Conservation (phyloP, 2,797 vertebrate species). For the Pithecia hirsuta region DNA sequence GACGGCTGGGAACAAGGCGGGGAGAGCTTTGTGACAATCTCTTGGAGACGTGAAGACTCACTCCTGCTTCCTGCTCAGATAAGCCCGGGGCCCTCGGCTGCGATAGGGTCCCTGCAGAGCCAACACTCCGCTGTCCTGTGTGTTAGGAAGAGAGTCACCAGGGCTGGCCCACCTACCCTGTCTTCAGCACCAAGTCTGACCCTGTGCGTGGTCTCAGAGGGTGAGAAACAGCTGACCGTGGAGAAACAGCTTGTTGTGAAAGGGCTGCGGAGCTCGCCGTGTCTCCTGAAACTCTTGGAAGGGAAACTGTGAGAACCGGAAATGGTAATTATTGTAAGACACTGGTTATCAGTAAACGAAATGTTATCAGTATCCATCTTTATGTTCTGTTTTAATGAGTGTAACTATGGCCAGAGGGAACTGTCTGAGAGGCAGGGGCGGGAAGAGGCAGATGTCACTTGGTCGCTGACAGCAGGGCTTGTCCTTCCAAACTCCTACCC, state of each 20-base stretch:
- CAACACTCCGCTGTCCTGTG: rapidly evolving
- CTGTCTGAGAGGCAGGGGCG: too few species aligned
- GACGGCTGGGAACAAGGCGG: not conserved
- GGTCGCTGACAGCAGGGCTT: too few species aligned
- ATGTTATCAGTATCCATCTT: too few species aligned
- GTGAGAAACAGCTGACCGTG: not conserved
- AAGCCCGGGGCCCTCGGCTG: not conserved
- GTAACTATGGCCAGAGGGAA: not conserved
- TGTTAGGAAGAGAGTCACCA: not conserved
- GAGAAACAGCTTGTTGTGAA: too few species aligned
- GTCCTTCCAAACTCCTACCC: not conserved
- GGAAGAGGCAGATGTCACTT: too few species aligned
- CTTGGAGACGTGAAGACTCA: rapidly evolving
- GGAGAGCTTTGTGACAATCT: not conserved
- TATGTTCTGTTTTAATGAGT: too few species aligned
- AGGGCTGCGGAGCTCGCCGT: too few species aligned
- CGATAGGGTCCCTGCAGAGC: too few species aligned
- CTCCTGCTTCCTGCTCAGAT: not conserved
- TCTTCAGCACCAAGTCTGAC: not conserved
- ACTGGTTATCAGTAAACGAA: rapidly evolving
- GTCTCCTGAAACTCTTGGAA: not conserved
- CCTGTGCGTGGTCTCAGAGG: too few species aligned
- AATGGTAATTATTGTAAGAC: too few species aligned
- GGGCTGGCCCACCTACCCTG: rapidly evolving
- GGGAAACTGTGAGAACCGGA: not conserved